Evolutionary conservation across 2,797 vertebrate genomes (phyloP).

Genomic region (Limosa lapponica): DNA sequence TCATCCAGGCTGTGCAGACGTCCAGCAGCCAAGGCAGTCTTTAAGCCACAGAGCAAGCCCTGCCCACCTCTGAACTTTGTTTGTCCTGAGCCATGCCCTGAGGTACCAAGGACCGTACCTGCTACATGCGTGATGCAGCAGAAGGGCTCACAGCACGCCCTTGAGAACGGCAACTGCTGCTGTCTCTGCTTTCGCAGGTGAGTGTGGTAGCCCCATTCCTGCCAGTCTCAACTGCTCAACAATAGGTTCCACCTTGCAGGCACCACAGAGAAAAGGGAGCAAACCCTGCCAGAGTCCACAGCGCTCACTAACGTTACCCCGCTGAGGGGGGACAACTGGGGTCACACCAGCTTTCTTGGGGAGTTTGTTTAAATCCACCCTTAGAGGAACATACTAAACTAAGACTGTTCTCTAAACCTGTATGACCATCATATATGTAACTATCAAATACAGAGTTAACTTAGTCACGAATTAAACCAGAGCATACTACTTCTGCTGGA

Average conservation of each 20-base stretch:
- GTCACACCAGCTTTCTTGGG: background rate
- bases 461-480: background rate
- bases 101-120: background rate
- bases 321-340: background rate
- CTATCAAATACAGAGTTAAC: background rate
- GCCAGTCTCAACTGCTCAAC: background rate
- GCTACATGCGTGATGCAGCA: rapidly evolving
- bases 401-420: background rate
- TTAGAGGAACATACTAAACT: background rate
- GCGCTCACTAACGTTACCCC: background rate
- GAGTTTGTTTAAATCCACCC: background rate
- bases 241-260: background rate
- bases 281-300: background rate
- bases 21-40: background rate
- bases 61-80: background rate
- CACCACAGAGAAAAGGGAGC: background rate
- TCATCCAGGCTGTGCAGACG: background rate
- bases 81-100: rapidly evolving
- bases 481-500: background rate
- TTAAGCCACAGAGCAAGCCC: rapidly evolving
- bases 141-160: background rate
- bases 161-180: background rate
- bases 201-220: background rate
- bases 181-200: background rate
- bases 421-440: background rate